phyloP scores from a whole-genome alignment of 2,888 invertebrate genomes.

The Bugula neritina region DNA sequence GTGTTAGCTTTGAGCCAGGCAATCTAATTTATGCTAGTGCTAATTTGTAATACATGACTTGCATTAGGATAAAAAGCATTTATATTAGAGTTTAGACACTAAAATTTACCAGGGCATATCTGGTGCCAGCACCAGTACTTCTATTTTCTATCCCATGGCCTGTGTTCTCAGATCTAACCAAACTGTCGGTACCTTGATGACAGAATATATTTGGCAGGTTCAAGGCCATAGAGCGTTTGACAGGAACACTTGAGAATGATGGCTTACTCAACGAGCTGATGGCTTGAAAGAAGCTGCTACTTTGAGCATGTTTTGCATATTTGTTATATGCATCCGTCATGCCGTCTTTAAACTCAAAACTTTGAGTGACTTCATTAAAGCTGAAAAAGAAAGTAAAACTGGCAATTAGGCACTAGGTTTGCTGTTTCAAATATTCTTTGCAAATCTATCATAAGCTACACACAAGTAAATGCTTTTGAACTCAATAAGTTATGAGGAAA shows the following conservation, averaged over 20 bases:
- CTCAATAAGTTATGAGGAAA: too few species aligned
- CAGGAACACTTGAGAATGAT: not conserved
- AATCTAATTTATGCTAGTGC: too few species aligned
- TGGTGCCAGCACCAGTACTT: conserved; percentile 3
- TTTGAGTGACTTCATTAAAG: not conserved
- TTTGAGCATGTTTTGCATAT: too few species aligned
- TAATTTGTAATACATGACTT: too few species aligned
- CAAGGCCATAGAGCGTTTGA: not conserved
- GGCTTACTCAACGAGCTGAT: conserved; percentile 1
- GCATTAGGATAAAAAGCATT: too few species aligned
- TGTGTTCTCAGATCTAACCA: not conserved
- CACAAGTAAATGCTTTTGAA: too few species aligned
- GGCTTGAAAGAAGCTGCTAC: not conserved
- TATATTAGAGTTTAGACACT: too few species aligned
- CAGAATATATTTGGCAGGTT: not conserved
- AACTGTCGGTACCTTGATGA: not conserved
- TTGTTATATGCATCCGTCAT: not conserved
- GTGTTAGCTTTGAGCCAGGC: too few species aligned
- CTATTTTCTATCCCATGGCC: conserved; percentile 3
- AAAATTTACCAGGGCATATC: conserved; percentile 1
- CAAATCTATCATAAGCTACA: too few species aligned
- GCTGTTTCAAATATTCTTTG: too few species aligned
- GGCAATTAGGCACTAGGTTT: too few species aligned
- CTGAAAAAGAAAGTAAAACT: not conserved
- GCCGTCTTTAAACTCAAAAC: not conserved